Conservation (phyloP, 2,113 vertebrate genomes). For the Proterorhinus semilunaris region DNA sequence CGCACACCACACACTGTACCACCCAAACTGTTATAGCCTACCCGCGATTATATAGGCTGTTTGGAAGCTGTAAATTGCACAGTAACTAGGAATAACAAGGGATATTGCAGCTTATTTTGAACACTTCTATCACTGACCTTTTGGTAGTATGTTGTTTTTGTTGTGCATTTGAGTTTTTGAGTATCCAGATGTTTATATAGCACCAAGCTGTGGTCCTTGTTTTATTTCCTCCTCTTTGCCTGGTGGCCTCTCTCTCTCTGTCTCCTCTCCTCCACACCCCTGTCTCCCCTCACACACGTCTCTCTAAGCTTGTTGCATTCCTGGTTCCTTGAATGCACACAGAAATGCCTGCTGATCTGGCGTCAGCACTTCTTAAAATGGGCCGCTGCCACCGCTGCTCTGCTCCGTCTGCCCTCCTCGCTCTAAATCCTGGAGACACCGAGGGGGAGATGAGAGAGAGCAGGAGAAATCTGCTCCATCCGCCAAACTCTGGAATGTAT, state of each 20-base stretch:
- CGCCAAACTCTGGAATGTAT: slow-evolving; percentile 67
- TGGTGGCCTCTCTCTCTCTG: not conserved
- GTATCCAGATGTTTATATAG: no score
- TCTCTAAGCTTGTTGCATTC: slow-evolving; percentile 55
- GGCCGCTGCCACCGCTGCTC: slow-evolving; percentile 43
- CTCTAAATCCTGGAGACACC: slow-evolving; percentile 36
- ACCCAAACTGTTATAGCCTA: no score
- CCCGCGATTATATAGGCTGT: no score
- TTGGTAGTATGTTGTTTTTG: no score
- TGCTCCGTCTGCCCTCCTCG: slow-evolving; percentile 4
- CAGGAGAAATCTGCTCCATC: slow-evolving; percentile 64
- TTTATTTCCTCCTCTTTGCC: not conserved
- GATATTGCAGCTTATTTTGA: no score
- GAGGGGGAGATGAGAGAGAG: slow-evolving; percentile 40
- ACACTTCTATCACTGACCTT: no score
- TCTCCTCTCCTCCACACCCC: not conserved
- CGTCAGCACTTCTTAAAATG: slow-evolving; percentile 74
- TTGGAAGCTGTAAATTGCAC: no score
- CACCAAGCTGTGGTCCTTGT: not conserved
- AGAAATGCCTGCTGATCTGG: slow-evolving; percentile 53
- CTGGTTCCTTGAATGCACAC: slow-evolving; percentile 65
- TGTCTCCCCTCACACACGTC: slow-evolving; percentile 4
- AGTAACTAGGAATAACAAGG: no score
- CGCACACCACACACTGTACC: no score
- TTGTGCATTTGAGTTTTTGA: no score